Evolutionary conservation across 2,113 vertebrate species (phyloP).

Genomic region (Manacus vitellinus): DNA sequence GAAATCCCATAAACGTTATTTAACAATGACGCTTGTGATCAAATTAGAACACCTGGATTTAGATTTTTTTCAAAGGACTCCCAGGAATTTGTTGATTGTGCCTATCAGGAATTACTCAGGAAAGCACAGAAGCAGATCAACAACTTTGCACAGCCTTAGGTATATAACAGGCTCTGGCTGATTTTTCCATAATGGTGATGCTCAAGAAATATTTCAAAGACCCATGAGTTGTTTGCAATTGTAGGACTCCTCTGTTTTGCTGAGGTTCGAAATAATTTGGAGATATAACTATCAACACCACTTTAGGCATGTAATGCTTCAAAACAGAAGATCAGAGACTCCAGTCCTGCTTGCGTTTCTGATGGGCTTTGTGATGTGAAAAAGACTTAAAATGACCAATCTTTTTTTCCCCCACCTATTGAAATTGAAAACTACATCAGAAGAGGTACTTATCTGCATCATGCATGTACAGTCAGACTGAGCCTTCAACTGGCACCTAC

Average conservation of each 20-base stretch:
- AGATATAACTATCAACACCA: background rate
- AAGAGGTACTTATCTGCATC: background rate
- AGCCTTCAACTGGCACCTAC: fast-evolving
- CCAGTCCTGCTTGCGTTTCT: background rate
- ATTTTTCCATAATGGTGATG: background rate
- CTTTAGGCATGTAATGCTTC: background rate
- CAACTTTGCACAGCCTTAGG: background rate
- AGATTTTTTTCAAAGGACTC: background rate
- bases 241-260: background rate
- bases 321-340: fast-evolving
- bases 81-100: background rate
- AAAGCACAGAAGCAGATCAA: background rate
- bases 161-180: fast-evolving
- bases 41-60: background rate
- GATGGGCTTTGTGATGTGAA: background rate
- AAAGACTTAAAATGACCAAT: background rate
- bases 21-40: background rate
- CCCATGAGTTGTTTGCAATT: fast-evolving
- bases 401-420: background rate
- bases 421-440: background rate
- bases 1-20: background rate
- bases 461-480: background rate
- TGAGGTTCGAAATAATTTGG: background rate
- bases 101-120: background rate
- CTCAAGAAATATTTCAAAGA: background rate